A percentile compares a stretch with the other conserved stretches of the same genome.
Evolutionary conservation across 1,140 invertebrate genomes (phyloP).

Genomic region (Adelges cooleyi): DNA sequence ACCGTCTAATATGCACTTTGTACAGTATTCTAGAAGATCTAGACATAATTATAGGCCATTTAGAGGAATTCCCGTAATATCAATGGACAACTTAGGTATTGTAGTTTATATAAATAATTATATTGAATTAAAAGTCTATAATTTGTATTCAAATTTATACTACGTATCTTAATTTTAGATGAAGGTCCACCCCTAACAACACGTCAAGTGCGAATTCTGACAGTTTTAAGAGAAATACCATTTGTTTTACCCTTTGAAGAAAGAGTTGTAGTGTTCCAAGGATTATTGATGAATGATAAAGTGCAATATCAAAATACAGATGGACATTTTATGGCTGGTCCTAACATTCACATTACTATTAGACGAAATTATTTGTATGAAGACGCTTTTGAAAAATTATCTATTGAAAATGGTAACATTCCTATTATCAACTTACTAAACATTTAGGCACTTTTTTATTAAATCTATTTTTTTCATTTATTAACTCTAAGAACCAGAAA

Average conservation of each 20-base stretch:
- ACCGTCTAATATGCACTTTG: conserved; percentile 24
- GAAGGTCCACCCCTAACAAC: conserved; percentile 74
- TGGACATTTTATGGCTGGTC: conserved; percentile 59
- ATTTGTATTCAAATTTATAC: background rate
- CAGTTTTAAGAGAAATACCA: conserved; percentile 80
- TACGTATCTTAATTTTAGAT: conserved; percentile 39
- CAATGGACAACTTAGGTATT: conserved; percentile 45
- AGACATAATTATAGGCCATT: conserved; percentile 48
- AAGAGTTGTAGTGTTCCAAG: conserved; percentile 73
- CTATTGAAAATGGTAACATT: conserved; percentile 66
- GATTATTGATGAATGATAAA: conserved; percentile 58
- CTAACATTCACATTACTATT: conserved; percentile 66
- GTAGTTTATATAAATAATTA: background rate
- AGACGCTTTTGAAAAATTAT: conserved; percentile 91
- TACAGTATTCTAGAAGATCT: conserved; percentile 40
- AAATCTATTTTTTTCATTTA: background rate
- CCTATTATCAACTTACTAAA: background rate
- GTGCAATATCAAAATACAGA: conserved; percentile 58
- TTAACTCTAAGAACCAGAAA: conserved; percentile 59
- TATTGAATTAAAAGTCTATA: background rate
- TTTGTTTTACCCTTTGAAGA: conserved; percentile 86
- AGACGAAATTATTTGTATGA: conserved; percentile 89
- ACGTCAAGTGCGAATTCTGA: conserved; percentile 74
- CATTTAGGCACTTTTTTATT: background rate
- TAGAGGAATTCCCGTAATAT: conserved; percentile 49